Evolutionary conservation across 1,140 invertebrate genomes (phyloP), one percentile per base, ranked within the genome.

Genomic region (Heterodera schachtii): DNA sequence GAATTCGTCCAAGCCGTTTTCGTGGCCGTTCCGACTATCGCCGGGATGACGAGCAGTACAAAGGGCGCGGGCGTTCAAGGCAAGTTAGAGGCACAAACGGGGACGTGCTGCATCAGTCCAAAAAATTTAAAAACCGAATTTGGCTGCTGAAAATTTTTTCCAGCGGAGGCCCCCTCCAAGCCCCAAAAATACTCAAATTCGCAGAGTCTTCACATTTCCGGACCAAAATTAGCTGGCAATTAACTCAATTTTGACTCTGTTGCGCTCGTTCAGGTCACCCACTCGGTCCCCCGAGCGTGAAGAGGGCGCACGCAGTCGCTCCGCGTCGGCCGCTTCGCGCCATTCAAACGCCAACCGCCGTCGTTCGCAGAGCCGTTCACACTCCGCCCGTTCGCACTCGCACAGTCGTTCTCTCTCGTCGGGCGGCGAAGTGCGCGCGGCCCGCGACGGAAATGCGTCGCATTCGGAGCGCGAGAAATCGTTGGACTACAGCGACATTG

Each of bases 1-100:
- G 81, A 49, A 73, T 75, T 84, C 83, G 47, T 44, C 80, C 76
- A 43, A 57, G 60, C 13, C 47, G 80, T 13, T 82, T 81, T 67
- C 64, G 21, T 19, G 57, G 52, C 31, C 43, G 73, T 43, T 11
- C 73, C 31, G 19, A n/a, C 41, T 74, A 21, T 83, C 81, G 70
- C 43, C 13, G 41, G 8, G n/a, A 57, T 9, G 43, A 67, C 43
- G 81, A 73, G 0, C 49, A 70, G 5, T 66, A 13, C 69, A 71
- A 41, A 19, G 69, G 69, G 31, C 69, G 69, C 19, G 69, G 21
- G 11, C 44, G 44, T 41, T 69, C 67, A 69, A n/a, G 69, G 69
- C 31, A 31, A 31, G 31, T 31, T 31, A 31, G 31, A 31, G 31
- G 31, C 31, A 31, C 31, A 31, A 31, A 31, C 31, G 31, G 31